These are phyloP conservation scores for Phengaris alcon DNA, from an alignment of 2,888 invertebrate species.

Conservation along the genomic window DNA sequence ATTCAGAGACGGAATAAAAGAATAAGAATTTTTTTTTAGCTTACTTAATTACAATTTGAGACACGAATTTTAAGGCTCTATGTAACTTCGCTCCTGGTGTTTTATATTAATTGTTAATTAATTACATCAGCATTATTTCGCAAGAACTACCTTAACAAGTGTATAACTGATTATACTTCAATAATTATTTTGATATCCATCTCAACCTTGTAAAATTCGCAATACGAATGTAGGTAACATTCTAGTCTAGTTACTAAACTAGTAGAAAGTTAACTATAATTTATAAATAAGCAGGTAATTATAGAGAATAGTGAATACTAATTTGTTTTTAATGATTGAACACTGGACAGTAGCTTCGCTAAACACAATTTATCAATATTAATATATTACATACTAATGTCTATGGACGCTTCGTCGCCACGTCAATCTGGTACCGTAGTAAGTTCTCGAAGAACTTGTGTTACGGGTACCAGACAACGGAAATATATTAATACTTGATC, in stretches of 20 bases:
- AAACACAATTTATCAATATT: background rate
- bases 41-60: no score
- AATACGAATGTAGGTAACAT: background rate
- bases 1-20: no score
- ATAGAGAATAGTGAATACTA: background rate
- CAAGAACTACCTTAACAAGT: background rate
- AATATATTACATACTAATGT: no score
- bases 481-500: no score
- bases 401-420: no score
- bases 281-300: background rate
- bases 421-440: no score
- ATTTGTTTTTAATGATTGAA: slow-evolving; percentile 2
- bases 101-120: background rate
- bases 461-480: no score
- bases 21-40: no score
- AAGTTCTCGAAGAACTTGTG: no score
- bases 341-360: background rate
- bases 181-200: background rate
- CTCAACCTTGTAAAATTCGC: background rate
- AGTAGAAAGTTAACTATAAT: background rate
- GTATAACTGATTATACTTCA: background rate
- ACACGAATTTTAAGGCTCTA: no score
- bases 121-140: background rate
- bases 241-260: background rate
- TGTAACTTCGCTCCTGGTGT: no score